Evolutionary conservation across 1,140 invertebrate species (phyloP), one percentile per base, ranked within the genome.

Genomic region (Drosophila sulfurigaster): DNA sequence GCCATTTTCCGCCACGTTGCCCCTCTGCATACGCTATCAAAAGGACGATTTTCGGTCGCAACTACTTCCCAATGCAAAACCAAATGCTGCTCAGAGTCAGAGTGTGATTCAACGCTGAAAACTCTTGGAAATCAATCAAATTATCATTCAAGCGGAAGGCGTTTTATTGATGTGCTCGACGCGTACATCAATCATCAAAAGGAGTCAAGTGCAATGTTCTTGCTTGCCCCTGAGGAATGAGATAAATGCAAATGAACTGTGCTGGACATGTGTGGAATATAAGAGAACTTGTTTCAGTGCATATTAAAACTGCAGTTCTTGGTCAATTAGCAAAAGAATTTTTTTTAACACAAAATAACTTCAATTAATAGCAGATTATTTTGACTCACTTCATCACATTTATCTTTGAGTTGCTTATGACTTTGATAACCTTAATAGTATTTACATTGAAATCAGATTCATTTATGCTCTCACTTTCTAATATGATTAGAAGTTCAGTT

Each of bases 171-270:
- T 88, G 66, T 72, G 65, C 46, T 16, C 48, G 38, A 16, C 28
- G 49, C 28, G n/a, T 16, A 60, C 83, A 88, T 87, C 76, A 87
- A 88, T 83, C 81, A 83, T 80, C 48, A 20, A 43, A 25, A 28
- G 13, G 46, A 65, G 57, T 64, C n/a, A 65, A 67, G 28, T 75
- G 52, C 63, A 78, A 59, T 78, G 76, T 49, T 62, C 48, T 73
- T 25, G 3, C 32, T 35, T 8, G 2, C 0, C 10, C 35, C 35
- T 8, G 7, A 43, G 8, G n/a, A 49, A 64, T 43, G 59, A 38
- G 25, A 60, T 60, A 62, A 71, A 64, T 32, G 46, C 46, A 72
- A 69, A 52, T 69, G 52, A 60, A 57, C 16, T n/a, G 71, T 13
- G 20, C 11, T 45, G 54, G 58, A 64, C 74, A 49, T 43, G n/a